These are phyloP conservation scores for Thereva unica DNA, from an alignment of 2,888 invertebrate species.

Conservation along the genomic window DNA sequence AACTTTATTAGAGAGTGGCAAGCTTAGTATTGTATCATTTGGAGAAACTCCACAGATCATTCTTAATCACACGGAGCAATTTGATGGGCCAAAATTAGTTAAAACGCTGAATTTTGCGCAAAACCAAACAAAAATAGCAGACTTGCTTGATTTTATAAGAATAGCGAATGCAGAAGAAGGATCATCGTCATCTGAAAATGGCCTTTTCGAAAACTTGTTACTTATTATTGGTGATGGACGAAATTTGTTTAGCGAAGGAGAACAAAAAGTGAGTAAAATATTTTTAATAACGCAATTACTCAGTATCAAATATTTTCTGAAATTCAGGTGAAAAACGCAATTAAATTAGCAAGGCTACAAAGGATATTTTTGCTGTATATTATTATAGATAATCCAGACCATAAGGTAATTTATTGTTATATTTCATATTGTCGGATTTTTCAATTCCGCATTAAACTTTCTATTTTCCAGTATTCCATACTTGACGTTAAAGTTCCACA, in stretches of 20 bases:
- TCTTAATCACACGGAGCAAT: constrained; percentile 83
- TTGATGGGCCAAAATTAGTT: constrained; percentile 78
- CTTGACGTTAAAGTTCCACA: constrained; percentile 83
- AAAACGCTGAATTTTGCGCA: constrained; percentile 87
- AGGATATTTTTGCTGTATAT: constrained; percentile 94
- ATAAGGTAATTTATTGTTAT: constrained; percentile 67
- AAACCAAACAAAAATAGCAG: constrained; percentile 83
- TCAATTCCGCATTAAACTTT: constrained; percentile 38
- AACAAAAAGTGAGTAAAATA: constrained; percentile 64
- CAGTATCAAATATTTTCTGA: constrained; percentile 8
- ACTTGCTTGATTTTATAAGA: constrained; percentile 78
- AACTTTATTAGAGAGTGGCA: constrained; percentile 90
- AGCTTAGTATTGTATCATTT: constrained; percentile 88
- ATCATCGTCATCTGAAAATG: constrained; percentile 55
- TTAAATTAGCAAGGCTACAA: constrained; percentile 77
- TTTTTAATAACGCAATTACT: neutral
- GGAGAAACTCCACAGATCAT: constrained; percentile 84
- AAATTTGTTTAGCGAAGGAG: constrained; percentile 88
- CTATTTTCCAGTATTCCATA: constrained; percentile 77
- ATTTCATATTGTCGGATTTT: too few species aligned
- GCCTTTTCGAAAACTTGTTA: constrained; percentile 65
- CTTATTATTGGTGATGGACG: constrained; percentile 95
- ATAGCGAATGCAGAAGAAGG: constrained; percentile 65
- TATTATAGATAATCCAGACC: constrained; percentile 90
- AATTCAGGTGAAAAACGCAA: constrained; percentile 69